These are phyloP conservation scores for Slavum lentiscoides DNA, from an alignment of 2,888 invertebrate genomes.

Conservation along the genomic window DNA sequence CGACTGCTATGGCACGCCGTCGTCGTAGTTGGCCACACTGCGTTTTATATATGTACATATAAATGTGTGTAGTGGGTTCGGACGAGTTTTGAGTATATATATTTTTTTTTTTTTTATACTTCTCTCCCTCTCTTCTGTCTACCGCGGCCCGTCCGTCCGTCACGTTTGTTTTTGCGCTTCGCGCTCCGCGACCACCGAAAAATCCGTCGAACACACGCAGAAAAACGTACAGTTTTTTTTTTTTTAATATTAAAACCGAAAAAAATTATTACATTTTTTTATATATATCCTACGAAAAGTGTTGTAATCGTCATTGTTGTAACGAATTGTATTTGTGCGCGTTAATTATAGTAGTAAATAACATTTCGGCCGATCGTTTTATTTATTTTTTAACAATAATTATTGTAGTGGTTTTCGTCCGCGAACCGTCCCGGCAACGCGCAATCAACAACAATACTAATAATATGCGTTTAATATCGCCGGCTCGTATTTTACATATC, in stretches of 20 bases:
- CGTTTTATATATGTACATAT: conserved; percentile 34
- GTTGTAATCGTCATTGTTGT: not conserved
- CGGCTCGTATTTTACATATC: too few species aligned
- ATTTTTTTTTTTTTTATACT: not conserved
- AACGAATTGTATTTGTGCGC: not conserved
- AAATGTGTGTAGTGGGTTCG: not conserved
- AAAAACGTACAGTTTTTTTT: conserved; percentile 4
- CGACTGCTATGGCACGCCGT: not conserved
- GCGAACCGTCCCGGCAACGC: not conserved
- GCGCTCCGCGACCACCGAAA: conserved; percentile 50
- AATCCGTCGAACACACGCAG: conserved; percentile 13
- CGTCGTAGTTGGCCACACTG: conserved; percentile 48
- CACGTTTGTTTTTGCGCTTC: conserved; percentile 51
- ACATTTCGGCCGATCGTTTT: not conserved
- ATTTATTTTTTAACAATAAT: too few species aligned
- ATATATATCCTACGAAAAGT: too few species aligned
- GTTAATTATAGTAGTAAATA: not conserved
- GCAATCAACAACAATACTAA: conserved; percentile 14
- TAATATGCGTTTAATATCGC: not conserved
- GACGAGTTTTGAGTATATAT: conserved; percentile 47
- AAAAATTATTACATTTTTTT: too few species aligned
- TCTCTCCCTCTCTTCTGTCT: conserved; percentile 45
- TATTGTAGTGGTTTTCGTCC: conserved; percentile 10
- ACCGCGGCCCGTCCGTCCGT: conserved; percentile 53
- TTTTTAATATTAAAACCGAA: not conserved